These are phyloP conservation scores for Eupithecia vulgata DNA, from an alignment of 2,888 invertebrate genomes.

Conservation along the genomic window DNA sequence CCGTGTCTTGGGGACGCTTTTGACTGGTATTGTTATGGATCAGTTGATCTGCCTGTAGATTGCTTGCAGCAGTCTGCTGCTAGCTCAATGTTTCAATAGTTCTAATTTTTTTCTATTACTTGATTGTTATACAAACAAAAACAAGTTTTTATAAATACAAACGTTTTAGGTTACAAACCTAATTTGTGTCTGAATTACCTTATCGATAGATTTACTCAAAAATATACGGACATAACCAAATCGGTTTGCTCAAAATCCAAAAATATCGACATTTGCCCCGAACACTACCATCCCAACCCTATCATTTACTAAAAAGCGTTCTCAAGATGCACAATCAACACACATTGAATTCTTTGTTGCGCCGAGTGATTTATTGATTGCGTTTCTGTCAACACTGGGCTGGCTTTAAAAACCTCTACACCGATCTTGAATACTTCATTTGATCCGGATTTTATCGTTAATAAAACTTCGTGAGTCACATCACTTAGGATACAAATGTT, in stretches of 20 bases:
- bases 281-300: constrained; percentile 58
- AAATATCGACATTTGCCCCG: constrained; percentile 29
- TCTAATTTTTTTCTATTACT: too few relatives aligned
- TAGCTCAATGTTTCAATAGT: too few relatives aligned
- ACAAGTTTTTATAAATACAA: neutral
- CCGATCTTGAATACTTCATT: constrained; percentile 81
- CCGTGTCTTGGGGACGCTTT: too few relatives aligned
- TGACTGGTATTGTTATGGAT: too few relatives aligned
- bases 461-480: constrained; percentile 77
- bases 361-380: constrained; percentile 83
- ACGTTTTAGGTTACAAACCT: neutral
- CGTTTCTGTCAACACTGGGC: constrained; percentile 81
- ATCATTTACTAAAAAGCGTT: constrained; percentile 73
- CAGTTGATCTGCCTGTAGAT: too few relatives aligned
- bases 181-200: neutral
- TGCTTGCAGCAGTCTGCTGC: too few relatives aligned
- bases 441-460: constrained; percentile 83
- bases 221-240: neutral
- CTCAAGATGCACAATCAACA: constrained; percentile 82
- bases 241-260: neutral
- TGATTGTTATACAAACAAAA: too few relatives aligned
- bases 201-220: neutral
- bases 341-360: constrained; percentile 81
- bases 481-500: constrained; percentile 81
- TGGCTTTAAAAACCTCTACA: constrained; percentile 66